Evolutionary conservation across 2,113 vertebrate genomes (phyloP), one percentile per base, ranked within the genome.

Genomic region (Meriones unguiculatus): DNA sequence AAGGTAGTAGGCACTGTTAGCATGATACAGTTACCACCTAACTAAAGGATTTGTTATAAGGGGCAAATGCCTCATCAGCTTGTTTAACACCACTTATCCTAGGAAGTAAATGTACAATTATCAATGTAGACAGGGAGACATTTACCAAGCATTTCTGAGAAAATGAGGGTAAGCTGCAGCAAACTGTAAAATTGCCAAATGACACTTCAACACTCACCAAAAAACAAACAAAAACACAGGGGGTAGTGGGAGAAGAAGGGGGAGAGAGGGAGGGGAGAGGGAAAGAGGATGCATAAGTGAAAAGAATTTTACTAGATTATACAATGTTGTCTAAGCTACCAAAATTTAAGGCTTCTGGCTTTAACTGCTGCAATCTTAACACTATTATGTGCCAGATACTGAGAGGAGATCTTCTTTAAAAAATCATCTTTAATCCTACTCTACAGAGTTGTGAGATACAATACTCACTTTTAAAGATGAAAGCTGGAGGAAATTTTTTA

Each of bases 91-190:
- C 54, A 94, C 25, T 85, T 90, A 90, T 17, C 78, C 30, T 75
- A 95, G 94, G 15, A 87, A 64, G 81, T 86, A 92, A 95, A 96
- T 80, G 59, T 76, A 95, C 22, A 92, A 87, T 82, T 81, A 86
- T 82, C 87, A 95, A 54, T 73, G 67, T 41, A 95, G 41, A 84
- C n/a, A 65, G 77, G 62, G 38, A 97, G n/a, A 87, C 54, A 84
- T 90, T 38, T 96, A 77, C 65, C 70, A 95, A 93, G 35, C 38
- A 95, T 92, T 95, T 97, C 76, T 95, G 85, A 95, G 88, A 92
- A 96, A 91, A 93, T 28, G n/a, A 93, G 59, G 6, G 18, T 9
- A 96, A 97, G 78, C 69, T 84, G 25, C 90, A 95, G 70, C 7
- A 95, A 94, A 89, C 0, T 50, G 11, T 86, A n/a, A 78, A 95